Percentiles rank a stretch among this genome's conserved stretches.
Evolutionary conservation across 2,888 invertebrate species (phyloP).

Genomic region (Ceratothoa steindachneri): DNA sequence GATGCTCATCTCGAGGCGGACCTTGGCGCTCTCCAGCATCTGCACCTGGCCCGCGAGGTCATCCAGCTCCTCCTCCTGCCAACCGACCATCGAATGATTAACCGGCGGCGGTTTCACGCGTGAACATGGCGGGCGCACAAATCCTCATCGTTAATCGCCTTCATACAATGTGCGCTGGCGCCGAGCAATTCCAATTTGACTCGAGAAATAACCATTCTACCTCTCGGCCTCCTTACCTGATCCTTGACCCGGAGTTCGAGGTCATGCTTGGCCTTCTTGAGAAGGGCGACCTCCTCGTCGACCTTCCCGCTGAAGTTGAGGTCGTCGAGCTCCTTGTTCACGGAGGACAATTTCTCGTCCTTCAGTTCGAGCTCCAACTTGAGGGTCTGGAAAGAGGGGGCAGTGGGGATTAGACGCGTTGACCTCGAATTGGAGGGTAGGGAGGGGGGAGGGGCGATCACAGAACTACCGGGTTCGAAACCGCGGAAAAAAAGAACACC

Average conservation of each 20-base stretch:
- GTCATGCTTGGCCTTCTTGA: conserved; percentile 79
- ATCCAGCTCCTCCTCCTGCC: conserved; percentile 83
- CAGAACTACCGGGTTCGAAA: not conserved
- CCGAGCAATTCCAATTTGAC: too few relatives aligned
- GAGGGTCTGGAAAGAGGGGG: conserved; percentile 62
- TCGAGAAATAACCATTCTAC: too few relatives aligned
- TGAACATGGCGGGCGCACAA: too few relatives aligned
- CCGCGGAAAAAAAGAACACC: not conserved
- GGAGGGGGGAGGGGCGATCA: not conserved
- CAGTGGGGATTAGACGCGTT: not conserved
- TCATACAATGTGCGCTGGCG: too few relatives aligned
- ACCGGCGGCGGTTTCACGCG: not conserved
- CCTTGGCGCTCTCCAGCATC: conserved; percentile 84
- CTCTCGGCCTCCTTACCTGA: conserved; percentile 51
- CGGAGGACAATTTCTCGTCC: conserved; percentile 73
- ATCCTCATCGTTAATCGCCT: too few relatives aligned
- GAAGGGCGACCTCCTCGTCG: conserved; percentile 76
- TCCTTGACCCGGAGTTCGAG: conserved; percentile 73
- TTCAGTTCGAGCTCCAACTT: conserved; percentile 82
- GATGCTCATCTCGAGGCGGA: conserved; percentile 86
- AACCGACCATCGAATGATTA: too few relatives aligned
- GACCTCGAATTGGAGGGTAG: not conserved
- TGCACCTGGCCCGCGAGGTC: conserved; percentile 88
- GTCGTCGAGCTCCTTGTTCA: conserved; percentile 80
- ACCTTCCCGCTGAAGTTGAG: conserved; percentile 72